Percentiles rank a stretch among this genome's conserved stretches.
phyloP scores from a whole-genome alignment of 2,888 invertebrate genomes.

The Cephus spinipes region DNA sequence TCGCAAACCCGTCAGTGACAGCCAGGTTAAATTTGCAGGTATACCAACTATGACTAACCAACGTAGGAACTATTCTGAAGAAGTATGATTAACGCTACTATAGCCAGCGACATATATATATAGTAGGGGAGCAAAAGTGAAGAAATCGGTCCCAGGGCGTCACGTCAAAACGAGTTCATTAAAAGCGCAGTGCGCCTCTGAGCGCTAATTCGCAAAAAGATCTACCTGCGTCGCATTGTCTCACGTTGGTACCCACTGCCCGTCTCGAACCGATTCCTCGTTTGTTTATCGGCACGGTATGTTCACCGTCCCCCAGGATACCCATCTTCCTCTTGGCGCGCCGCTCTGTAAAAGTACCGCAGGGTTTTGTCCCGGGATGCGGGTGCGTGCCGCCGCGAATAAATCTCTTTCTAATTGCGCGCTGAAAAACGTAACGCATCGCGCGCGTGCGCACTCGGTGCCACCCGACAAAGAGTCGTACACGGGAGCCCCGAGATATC shows the following conservation, averaged over 20 bases:
- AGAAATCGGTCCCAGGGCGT: constrained; percentile 36
- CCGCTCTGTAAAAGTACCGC: constrained; percentile 4
- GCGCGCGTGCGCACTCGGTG: constrained; percentile 37
- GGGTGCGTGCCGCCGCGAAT: constrained; percentile 52
- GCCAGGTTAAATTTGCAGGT: no score
- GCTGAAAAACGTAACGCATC: constrained; percentile 49
- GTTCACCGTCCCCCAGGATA: constrained; percentile 11
- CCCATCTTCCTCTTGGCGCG: constrained; percentile 15
- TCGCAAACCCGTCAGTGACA: neutral
- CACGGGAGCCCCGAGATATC: no score
- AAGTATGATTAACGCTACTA: no score
- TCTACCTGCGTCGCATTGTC: constrained; percentile 38
- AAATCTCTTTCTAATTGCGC: constrained; percentile 63
- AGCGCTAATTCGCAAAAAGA: constrained; percentile 29
- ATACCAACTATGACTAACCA: no score
- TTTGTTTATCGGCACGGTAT: constrained; percentile 23
- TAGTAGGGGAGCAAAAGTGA: constrained; percentile 8
- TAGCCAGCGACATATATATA: neutral
- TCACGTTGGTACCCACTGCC: constrained; percentile 32
- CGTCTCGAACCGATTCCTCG: constrained; percentile 14
- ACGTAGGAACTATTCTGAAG: no score
- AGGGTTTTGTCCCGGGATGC: constrained; percentile 11
- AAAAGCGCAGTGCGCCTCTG: constrained; percentile 45
- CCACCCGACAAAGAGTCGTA: constrained; percentile 55
- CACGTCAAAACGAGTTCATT: constrained; percentile 61